phyloP scores from a whole-genome alignment of 2,113 vertebrate species.

The Sinocyclocheilus maitianheensis region DNA sequence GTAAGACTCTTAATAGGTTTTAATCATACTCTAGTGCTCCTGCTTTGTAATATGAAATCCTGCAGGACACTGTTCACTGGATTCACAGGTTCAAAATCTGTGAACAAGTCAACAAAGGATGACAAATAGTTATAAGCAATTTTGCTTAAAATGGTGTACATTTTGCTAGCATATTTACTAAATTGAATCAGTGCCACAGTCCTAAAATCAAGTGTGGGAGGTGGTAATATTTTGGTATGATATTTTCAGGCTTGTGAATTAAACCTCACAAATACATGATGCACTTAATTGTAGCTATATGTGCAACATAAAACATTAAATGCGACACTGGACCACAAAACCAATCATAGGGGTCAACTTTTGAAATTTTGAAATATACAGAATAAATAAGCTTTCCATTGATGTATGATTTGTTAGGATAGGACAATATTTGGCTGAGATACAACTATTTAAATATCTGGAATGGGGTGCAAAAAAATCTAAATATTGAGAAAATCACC shows the following conservation, averaged over 20 bases:
- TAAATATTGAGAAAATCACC: too few relatives aligned
- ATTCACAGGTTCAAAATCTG: neutral
- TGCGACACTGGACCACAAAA: too few relatives aligned
- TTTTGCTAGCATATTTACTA: neutral
- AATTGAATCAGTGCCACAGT: neutral
- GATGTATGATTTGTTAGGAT: too few relatives aligned
- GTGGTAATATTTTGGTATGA: neutral
- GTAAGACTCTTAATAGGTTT: slow-evolving; percentile 69
- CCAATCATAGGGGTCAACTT: too few relatives aligned
- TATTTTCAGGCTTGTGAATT: neutral
- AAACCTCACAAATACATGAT: neutral
- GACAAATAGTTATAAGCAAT: neutral
- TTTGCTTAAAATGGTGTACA: neutral
- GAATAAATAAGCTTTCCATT: too few relatives aligned
- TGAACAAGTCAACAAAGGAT: neutral
- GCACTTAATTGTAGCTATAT: neutral
- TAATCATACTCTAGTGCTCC: slow-evolving; percentile 60
- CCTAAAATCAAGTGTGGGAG: neutral
- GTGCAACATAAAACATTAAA: too few relatives aligned
- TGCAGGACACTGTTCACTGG: neutral
- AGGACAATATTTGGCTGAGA: too few relatives aligned
- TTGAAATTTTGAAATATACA: too few relatives aligned
- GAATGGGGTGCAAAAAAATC: too few relatives aligned
- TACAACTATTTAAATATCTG: too few relatives aligned
- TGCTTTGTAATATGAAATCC: neutral